These are phyloP conservation scores for Bhutanitis thaidina DNA, from an alignment of 2,888 invertebrate species.

Conservation along the genomic window DNA sequence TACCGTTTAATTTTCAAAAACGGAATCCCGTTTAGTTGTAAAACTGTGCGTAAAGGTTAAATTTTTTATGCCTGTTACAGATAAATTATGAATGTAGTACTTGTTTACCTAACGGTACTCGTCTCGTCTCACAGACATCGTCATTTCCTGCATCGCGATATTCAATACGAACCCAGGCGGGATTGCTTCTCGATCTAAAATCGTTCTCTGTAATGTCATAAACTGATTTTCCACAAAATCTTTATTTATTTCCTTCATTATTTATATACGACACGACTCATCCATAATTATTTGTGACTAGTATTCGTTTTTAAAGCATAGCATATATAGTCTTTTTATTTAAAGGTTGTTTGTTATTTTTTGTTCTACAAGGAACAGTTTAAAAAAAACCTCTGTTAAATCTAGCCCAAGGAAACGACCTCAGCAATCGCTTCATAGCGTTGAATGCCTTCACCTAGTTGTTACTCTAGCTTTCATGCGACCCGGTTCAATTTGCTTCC, in stretches of 20 bases:
- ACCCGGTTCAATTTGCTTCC: slow-evolving; percentile 4
- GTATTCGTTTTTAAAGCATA: too few species aligned
- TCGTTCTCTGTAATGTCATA: slow-evolving; percentile 38
- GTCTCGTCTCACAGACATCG: slow-evolving; percentile 40
- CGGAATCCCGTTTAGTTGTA: too few species aligned
- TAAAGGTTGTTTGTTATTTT: too few species aligned
- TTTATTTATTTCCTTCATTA: neutral
- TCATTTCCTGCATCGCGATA: slow-evolving; percentile 51
- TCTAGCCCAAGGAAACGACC: slow-evolving; percentile 5
- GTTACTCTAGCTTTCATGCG: neutral
- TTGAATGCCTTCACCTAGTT: neutral
- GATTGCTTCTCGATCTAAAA: slow-evolving; percentile 59
- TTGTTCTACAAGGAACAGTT: too few species aligned
- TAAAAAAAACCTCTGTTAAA: neutral
- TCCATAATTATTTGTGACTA: too few species aligned
- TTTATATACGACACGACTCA: too few species aligned
- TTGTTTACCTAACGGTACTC: slow-evolving; percentile 18
- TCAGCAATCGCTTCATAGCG: neutral
- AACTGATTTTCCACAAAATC: slow-evolving; percentile 21
- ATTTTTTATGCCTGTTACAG: neutral
- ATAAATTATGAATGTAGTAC: neutral
- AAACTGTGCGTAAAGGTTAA: too few species aligned
- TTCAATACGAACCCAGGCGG: slow-evolving; percentile 35
- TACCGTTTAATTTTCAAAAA: too few species aligned
- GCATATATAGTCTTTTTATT: too few species aligned